Base-by-base conservation (phyloP, 2,888 invertebrate genomes). In the Panzeria rudis region DNA sequence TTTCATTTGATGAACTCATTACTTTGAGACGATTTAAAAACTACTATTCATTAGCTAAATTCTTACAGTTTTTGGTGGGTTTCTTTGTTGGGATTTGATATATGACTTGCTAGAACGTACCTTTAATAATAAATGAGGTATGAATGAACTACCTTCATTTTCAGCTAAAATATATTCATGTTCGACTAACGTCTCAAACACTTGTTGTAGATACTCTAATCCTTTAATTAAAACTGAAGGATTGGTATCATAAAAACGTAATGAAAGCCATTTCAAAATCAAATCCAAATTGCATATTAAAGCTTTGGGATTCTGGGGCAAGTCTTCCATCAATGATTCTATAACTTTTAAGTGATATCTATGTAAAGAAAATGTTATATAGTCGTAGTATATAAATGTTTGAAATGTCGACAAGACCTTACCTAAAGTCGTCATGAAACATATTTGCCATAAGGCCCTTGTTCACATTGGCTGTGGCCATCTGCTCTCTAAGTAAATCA, bases 201-300 rank as follows among this genome's bases (percentile, higher is more conserved):
- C 96, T 20, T 94, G 93, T 86, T 96, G 95, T 13, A 99, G 93
- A 92, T 98, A 99, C 91, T 99, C 99, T 88, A 99, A 93, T n/a
- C 97, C 98, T 93, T 98, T 98, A 88, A 99, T 94, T 83, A 99
- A 94, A 47, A 99, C 99, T 17, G 98, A 98, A 11, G 99, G 99
- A 93, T 99, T 99, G 29, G 99, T 99, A 93, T 99, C 99, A 90
- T 98, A 99, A 93, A 99, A 99, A 83, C 99, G 94, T 62, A 99
- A 93, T 0, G 99, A 98, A 88, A 98, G 92, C 99, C 99, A 99
- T 92, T 98, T 98, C 61, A 99, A 94, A 76, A 99, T 96, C 85
- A 99, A 93, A 93, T 99, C 99, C 85, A 98, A 94, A 93, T 99
- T 99, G 23, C 96, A 95, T 87, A 97, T 95, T 54, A 98, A 94